Conservation (phyloP, 1,140 invertebrate species). For the Drosophila watanabei region DNA sequence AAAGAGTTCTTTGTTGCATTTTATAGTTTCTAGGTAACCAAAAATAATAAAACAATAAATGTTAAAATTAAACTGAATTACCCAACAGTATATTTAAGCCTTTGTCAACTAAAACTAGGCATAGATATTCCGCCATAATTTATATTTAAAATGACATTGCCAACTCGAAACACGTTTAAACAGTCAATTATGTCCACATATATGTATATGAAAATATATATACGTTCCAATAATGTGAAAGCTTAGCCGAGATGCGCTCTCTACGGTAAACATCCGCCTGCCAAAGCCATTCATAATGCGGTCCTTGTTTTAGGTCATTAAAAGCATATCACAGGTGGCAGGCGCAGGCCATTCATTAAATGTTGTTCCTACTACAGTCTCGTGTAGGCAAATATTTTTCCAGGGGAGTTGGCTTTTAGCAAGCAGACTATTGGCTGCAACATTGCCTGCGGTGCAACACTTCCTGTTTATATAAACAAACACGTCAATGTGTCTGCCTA, state of each 20-base stretch:
- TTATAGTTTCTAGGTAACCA: background rate
- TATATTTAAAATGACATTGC: slow-evolving; percentile 9
- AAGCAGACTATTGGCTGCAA: slow-evolving; percentile 47
- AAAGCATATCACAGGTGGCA: slow-evolving; percentile 22
- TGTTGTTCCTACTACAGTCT: slow-evolving; percentile 65
- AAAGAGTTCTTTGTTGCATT: background rate
- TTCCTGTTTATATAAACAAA: slow-evolving; percentile 81
- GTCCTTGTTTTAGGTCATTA: slow-evolving; percentile 35
- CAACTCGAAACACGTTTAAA: slow-evolving; percentile 9
- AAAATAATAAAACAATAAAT: background rate
- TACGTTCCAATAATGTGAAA: slow-evolving; percentile 2
- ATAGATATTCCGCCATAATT: background rate
- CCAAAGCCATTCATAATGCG: slow-evolving; percentile 23
- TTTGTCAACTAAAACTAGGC: background rate
- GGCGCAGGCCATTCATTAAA: slow-evolving; percentile 73
- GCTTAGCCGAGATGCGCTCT: slow-evolving; percentile 4
- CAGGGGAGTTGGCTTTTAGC: slow-evolving; percentile 13
- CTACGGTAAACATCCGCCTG: slow-evolving; percentile 32
- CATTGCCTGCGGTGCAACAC: slow-evolving; percentile 71
- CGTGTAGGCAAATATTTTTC: slow-evolving; percentile 74
- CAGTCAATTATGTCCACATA: slow-evolving; percentile 12
- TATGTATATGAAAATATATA: background rate
- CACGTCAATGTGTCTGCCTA: slow-evolving; percentile 72
- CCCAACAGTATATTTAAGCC: background rate
- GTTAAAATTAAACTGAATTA: background rate